These are phyloP conservation scores for Micromys minutus DNA, from an alignment of 2,113 vertebrate genomes.

Conservation along the genomic window DNA sequence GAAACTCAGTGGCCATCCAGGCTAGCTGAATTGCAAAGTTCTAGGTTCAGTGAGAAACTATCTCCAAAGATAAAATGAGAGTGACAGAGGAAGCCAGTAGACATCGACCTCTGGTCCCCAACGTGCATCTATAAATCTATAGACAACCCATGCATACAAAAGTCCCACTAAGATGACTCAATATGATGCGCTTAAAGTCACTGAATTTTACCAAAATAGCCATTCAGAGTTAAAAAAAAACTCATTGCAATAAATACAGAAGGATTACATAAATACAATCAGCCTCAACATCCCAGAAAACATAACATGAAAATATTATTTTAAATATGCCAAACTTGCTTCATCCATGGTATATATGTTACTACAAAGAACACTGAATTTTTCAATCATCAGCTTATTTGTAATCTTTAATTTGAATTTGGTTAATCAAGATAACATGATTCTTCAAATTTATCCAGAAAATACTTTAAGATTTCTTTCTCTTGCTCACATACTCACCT, in stretches of 20 bases:
- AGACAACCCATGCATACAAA: not conserved
- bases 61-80: not conserved
- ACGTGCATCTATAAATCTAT: not conserved
- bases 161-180: not conserved
- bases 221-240: slow-evolving; percentile 15
- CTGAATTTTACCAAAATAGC: not conserved
- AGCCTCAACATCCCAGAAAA: not conserved
- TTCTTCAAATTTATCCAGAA: not conserved
- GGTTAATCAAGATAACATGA: not conserved
- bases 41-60: not conserved
- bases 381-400: slow-evolving; percentile 30
- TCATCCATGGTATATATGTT: not conserved
- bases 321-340: slow-evolving; percentile 5
- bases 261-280: not conserved
- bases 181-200: not conserved
- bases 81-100: not conserved
- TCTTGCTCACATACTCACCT: not conserved
- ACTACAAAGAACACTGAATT: slow-evolving; percentile 16
- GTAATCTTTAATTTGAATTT: slow-evolving; percentile 29
- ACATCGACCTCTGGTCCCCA: not conserved
- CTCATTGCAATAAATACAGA: slow-evolving; percentile 46
- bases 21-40: not conserved
- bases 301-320: not conserved
- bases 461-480: not conserved
- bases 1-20: too few species aligned